Conservation (phyloP, 1,140 invertebrate species). For the Galleria mellonella region DNA sequence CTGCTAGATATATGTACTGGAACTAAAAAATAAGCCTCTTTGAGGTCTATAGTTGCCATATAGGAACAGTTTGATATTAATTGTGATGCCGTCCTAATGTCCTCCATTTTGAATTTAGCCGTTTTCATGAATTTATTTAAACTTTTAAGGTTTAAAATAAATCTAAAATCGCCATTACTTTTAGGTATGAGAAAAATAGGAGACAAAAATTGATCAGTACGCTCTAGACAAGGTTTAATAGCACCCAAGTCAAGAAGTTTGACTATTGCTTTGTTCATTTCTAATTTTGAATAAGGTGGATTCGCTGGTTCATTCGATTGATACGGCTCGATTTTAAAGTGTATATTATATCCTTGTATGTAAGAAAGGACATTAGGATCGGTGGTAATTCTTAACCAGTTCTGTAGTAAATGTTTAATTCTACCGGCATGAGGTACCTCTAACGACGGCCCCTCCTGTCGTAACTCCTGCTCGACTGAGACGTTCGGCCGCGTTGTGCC, state of each 20-base stretch:
- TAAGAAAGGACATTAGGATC: not conserved
- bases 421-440: constrained; percentile 13
- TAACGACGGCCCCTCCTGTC: constrained; percentile 2
- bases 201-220: constrained; percentile 26
- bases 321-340: not conserved
- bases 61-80: constrained; percentile 14
- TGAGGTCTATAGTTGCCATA: too few relatives aligned
- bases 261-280: too few relatives aligned
- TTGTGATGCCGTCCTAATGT: constrained; percentile 15
- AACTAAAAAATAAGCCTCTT: too few relatives aligned
- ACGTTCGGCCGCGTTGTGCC: too few relatives aligned
- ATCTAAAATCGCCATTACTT: constrained; percentile 22
- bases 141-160: too few relatives aligned
- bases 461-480: not conserved
- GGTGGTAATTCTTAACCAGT: too few relatives aligned
- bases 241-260: constrained; percentile 4
- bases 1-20: constrained; percentile 10
- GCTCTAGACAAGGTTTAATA: constrained; percentile 3
- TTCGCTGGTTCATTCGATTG: constrained; percentile 5
- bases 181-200: too few relatives aligned
- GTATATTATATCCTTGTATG: constrained; percentile 9
- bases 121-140: too few relatives aligned
- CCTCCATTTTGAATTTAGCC: too few relatives aligned
- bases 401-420: constrained; percentile 3
- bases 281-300: constrained; percentile 1